A percentile compares a stretch with the other conserved stretches of the same genome.
phyloP scores from a whole-genome alignment of 2,113 vertebrate genomes.

The Formicarius rufipectus region DNA sequence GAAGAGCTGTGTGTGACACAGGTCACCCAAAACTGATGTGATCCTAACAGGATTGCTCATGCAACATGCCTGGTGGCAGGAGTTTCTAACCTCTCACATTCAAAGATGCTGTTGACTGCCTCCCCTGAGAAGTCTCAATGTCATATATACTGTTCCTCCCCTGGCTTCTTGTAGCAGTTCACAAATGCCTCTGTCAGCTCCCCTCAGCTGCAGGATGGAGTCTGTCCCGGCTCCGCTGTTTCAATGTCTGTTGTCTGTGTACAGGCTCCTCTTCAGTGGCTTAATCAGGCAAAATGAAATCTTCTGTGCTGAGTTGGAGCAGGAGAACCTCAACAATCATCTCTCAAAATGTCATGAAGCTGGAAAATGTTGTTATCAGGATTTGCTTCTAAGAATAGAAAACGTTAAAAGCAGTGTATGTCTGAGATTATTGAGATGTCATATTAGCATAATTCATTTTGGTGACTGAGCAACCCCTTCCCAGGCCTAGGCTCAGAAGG shows the following conservation, averaged over 20 bases:
- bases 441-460: neutral
- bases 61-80: neutral
- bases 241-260: neutral
- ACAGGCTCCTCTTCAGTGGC: neutral
- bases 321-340: neutral
- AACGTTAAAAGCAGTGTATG: neutral
- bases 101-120: neutral
- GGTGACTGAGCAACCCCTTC: neutral
- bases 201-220: neutral
- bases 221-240: neutral
- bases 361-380: neutral
- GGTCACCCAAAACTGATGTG: neutral
- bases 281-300: neutral
- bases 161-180: neutral
- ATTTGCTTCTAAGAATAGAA: neutral
- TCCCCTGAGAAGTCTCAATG: rapidly evolving
- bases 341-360: neutral
- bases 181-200: neutral
- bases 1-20: neutral
- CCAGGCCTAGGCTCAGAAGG: neutral
- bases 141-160: neutral
- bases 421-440: neutral
- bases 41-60: neutral
- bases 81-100: neutral
- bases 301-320: neutral